Percentiles rank a stretch among this genome's conserved stretches.
Evolutionary conservation across 2,888 invertebrate genomes (phyloP).

Genomic region (Lysandra coridon): DNA sequence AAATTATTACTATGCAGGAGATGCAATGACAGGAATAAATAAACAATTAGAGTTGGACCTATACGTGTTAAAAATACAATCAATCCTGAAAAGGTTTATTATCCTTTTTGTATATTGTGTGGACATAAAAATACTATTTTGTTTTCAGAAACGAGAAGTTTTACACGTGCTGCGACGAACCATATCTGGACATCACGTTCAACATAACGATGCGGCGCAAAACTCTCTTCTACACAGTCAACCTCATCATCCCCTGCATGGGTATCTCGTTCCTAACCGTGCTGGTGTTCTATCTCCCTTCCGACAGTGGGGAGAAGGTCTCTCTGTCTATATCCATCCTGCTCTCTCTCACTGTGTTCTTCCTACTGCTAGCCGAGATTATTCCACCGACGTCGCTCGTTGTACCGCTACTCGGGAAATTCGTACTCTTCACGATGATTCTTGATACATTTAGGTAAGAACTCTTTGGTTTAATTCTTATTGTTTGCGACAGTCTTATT

Average conservation of each 20-base stretch:
- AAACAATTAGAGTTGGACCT: too few relatives aligned
- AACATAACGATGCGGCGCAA: slow-evolving; percentile 98
- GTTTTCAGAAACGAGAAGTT: slow-evolving; percentile 90
- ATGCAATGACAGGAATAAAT: too few relatives aligned
- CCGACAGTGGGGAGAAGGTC: slow-evolving; percentile 99
- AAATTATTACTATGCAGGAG: too few relatives aligned
- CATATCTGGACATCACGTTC: slow-evolving; percentile 97
- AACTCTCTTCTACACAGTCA: slow-evolving; percentile 97
- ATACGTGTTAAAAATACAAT: background rate
- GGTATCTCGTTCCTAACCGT: slow-evolving; percentile 98
- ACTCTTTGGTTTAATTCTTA: background rate
- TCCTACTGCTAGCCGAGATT: slow-evolving; percentile 87
- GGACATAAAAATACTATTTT: background rate
- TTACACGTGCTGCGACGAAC: slow-evolving; percentile 98
- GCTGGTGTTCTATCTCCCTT: slow-evolving; percentile 97
- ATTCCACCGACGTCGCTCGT: slow-evolving; percentile 92
- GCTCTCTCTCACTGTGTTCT: slow-evolving; percentile 97
- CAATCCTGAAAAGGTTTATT: background rate
- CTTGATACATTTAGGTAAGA: slow-evolving; percentile 94
- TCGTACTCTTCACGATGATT: slow-evolving; percentile 97
- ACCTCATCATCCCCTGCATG: slow-evolving; percentile 98
- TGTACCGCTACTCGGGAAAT: slow-evolving; percentile 95
- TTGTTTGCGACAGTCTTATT: background rate
- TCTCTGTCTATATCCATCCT: slow-evolving; percentile 97
- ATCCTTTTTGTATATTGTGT: background rate